phyloP scores from a whole-genome alignment of 2,797 vertebrate genomes.

The Anguilla obscura region DNA sequence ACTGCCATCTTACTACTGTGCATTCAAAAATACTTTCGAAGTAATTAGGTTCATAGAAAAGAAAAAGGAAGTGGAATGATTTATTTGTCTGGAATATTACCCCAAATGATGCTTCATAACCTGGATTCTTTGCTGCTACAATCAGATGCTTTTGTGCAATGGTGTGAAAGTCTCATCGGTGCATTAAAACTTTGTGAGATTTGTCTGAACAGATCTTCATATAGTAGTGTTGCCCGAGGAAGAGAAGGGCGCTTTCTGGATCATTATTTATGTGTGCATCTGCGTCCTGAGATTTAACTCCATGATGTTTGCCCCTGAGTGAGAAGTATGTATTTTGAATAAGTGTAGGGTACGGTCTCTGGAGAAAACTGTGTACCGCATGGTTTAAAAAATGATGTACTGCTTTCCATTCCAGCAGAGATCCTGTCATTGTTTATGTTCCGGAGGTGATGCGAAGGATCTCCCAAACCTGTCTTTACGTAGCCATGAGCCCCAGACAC shows the following conservation, averaged over 20 bases:
- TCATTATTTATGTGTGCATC: background rate
- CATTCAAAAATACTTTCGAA: background rate
- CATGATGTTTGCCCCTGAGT: background rate
- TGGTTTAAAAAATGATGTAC: background rate
- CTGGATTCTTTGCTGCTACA: background rate
- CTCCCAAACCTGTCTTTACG: conserved; percentile 7
- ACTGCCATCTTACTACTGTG: background rate
- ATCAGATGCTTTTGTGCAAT: background rate
- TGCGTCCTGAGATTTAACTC: conserved; percentile 9
- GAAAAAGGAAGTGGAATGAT: background rate
- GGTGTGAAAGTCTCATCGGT: background rate
- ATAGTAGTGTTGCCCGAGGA: background rate
- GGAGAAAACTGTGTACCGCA: background rate
- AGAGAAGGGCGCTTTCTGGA: background rate
- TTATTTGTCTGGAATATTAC: background rate
- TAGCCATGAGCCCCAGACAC: conserved; percentile 2
- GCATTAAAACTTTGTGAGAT: background rate
- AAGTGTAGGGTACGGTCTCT: background rate
- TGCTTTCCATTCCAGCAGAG: background rate
- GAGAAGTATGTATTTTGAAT: background rate
- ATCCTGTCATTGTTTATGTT: background rate
- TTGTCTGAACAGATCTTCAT: conserved; percentile 5
- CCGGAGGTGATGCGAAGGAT: background rate
- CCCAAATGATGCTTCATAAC: background rate
- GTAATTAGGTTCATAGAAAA: background rate